Base-by-base conservation (phyloP, 2,113 vertebrate species). In the Oryzias celebensis region DNA sequence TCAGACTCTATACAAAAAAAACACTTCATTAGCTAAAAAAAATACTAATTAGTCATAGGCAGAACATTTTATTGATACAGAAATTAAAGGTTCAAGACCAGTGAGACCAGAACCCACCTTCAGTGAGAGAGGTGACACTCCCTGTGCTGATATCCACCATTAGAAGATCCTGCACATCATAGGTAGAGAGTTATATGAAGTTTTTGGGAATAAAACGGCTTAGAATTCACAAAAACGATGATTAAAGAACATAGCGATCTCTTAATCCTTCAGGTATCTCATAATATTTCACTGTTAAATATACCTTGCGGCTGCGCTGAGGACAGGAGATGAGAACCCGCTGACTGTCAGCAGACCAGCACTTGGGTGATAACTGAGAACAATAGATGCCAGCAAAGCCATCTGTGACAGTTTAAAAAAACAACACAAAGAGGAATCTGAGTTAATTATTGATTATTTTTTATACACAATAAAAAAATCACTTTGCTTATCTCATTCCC, bases 331-430 rank as follows among this genome's bases (percentile, higher is more conserved):
- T 62, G 58, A 98, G 80, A 0, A 93, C 73, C 46, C 93, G 88
- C 79, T 87, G 93, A 84, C 94, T 98, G 71, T 98, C 94, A 1
- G 93, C 92, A 0, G 96, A 95, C 96, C 96, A 99, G 84, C 97
- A 98, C 45, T 31, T 82, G 0, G 62, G 86, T 0, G 96, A 93
- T 78, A 99, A 81, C 65, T 73, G 79, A 22, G 83, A 87, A 43
- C 79, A 53, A 58, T 96, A 99, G 83, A 99, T 93, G 14, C 97
- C 95, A 0, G 93, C 62, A 0, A 98, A 99, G 62, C 90, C 89
- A 85, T 90, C 95, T 97, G 85, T 22, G 36, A 36, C 8, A 2
- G 36, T 36, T 36, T 10, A 36, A 36, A 36, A 62, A 43, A 78
- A 41, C 42, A 65, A 20, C 7, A 68, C 41, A 83, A 5, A 41